phyloP scores from a whole-genome alignment of 2,797 vertebrate genomes.

The Sebastes melanostomus region DNA sequence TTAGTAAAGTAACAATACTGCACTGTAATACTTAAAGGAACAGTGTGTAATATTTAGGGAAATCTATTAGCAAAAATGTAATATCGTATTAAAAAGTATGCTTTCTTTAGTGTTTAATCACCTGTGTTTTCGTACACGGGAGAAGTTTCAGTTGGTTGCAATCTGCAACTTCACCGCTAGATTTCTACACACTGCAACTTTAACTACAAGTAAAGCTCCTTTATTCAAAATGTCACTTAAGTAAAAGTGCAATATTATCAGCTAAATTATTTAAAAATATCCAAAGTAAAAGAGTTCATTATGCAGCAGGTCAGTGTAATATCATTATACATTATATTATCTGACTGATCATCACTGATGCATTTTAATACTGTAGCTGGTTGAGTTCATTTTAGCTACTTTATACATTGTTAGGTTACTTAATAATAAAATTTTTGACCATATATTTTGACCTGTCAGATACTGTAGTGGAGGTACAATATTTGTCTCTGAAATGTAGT shows the following conservation, averaged over 20 bases:
- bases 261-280: too few relatives aligned
- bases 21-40: not conserved
- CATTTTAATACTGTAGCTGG: not conserved
- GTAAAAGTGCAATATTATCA: too few relatives aligned
- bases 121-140: too few relatives aligned
- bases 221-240: too few relatives aligned
- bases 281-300: not conserved
- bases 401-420: not conserved
- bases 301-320: not conserved
- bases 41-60: not conserved
- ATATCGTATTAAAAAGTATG: too few relatives aligned
- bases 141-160: too few relatives aligned
- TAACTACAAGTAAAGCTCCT: too few relatives aligned
- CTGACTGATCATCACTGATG: not conserved
- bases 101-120: too few relatives aligned
- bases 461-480: not conserved
- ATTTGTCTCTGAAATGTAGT: not conserved
- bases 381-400: not conserved
- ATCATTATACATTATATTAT: not conserved
- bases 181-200: too few relatives aligned
- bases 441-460: not conserved
- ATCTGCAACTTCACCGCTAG: too few relatives aligned
- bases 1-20: not conserved
- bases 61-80: too few relatives aligned
- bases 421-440: not conserved